Percentiles rank a stretch among this genome's conserved stretches.
Conservation (phyloP, 2,113 vertebrate genomes). For the Procavia capensis region DNA sequence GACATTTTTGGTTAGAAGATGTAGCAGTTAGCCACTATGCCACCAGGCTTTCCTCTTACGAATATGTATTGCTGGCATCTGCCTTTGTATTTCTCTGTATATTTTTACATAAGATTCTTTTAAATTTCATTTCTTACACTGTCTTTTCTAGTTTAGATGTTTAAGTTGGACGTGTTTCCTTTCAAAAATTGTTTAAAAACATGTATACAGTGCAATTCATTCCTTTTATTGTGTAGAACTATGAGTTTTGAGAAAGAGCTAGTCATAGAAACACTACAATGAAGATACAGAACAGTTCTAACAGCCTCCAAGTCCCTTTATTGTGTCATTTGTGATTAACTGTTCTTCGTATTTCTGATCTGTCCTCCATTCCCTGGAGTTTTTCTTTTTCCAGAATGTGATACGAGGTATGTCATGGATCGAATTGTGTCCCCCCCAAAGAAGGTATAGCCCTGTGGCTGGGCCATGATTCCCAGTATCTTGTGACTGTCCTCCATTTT, state of each 20-base stretch:
- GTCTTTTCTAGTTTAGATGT: not conserved
- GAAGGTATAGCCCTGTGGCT: no score
- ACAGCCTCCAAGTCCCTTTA: accelerated
- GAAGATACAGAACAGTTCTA: accelerated
- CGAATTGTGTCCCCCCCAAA: no score
- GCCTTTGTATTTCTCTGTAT: not conserved
- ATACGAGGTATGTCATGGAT: no score
- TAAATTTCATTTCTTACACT: not conserved
- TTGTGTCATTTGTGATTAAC: accelerated
- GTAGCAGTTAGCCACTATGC: no score
- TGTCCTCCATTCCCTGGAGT: accelerated
- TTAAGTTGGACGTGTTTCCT: not conserved
- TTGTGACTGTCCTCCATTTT: no score
- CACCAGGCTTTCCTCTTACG: no score
- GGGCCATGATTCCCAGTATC: no score
- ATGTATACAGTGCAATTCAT: not conserved
- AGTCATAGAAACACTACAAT: accelerated
- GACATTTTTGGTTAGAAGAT: no score
- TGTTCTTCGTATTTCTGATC: accelerated
- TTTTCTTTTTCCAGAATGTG: not conserved
- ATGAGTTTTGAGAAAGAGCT: no score
- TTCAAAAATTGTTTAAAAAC: not conserved
- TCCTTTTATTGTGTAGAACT: not conserved
- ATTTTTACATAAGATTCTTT: not conserved
- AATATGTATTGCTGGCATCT: no score